Evolutionary conservation across 2,888 invertebrate species (phyloP), one percentile per base, ranked within the genome.

Genomic region (Melipona bicolor): DNA sequence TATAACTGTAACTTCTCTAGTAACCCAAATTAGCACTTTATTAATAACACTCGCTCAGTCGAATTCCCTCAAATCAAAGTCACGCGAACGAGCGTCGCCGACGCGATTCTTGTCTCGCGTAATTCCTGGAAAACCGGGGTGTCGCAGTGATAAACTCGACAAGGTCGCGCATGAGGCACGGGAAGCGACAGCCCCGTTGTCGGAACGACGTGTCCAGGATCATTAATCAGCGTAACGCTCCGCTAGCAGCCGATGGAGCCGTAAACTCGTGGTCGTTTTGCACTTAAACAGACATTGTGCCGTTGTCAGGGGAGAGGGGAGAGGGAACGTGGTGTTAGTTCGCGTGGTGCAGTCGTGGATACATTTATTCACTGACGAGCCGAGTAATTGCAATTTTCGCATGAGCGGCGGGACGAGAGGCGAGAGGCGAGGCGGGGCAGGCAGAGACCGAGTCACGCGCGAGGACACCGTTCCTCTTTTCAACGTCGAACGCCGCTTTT

Each of bases 161-260:
- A 86, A 85, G 88, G 84, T 85, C 85, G 81, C 65, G 73, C 83
- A 77, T 52, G 73, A 69, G 24, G 77, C 83, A 83, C 80, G 76
- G 74, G 71, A 82, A 85, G 85, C 65, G 80, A 74, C 81, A 78
- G 73, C 50, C 49, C 75, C 43, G 52, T 68, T 62, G 76, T 62
- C 69, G 67, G 67, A 65, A 72, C 81, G 79, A 90, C 87, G 86
- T 86, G 89, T 81, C 70, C 82, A 77, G 88, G 81, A 85, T 89
- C 85, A 85, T 89, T 90, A 90, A 89, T 89, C 88, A 89, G 81
- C 64, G 36, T 64, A 61, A 70, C 68, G 69, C 67, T 56, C 74
- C 43, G 61, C 49, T 62, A 71, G 56, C 77, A 67, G 36, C 54
- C 84, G 77, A 85, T 80, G 85, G 70, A 79, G 77, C 65, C 64